Base-by-base conservation (phyloP, 2,113 vertebrate genomes). In the Oriolus oriolus region DNA sequence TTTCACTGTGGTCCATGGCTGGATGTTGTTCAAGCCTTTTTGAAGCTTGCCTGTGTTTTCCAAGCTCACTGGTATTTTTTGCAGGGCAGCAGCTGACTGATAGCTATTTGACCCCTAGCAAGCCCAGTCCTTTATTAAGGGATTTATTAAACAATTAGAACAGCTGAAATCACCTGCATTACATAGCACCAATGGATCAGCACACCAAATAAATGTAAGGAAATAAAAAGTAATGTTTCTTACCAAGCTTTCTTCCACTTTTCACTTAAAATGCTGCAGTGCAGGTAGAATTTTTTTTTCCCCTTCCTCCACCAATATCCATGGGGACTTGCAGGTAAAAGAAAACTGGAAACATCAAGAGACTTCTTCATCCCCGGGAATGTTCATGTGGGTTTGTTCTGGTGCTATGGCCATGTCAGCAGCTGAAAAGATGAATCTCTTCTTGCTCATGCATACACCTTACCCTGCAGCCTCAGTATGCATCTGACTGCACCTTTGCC, bases 151-250 rank as follows among this genome's bases (percentile, higher is more conserved):
- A 84, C 1, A 0, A 54, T 74, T 53, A 50, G 26, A 84, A 33
- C 12, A 77, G 28, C 50, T 73, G 63, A 92, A 86, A 61, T 69
- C 68, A 69, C 22, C 35, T 57, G 45, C 50, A 22, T 66, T 75
- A 10, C 16, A 13, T 13, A 87, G 39, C n/a, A 57, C 16, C 50
- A n/a, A 60, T 49, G 31, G 16, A 37, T 22, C 57, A 56, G 5
- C 33, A 49, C 22, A 74, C 24, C 26, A 63, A 54, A 81, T 21
- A 3, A 73, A 44, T 3, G 4, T 45, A 75, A 93, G 31, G 53
- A 89, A 80, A 86, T 69, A 64, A 75, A 82, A 95, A 64, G 11
- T 28, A n/a, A 26, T 8, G 3, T 89, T 83, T 91, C 92, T 91
- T 83, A 94, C 61, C 57, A 60, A 73, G 53, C 31, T 76, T 71